Percentiles rank a stretch among this genome's conserved stretches.
phyloP scores from a whole-genome alignment of 2,888 invertebrate genomes.

The Sphecodes monilicornis region DNA sequence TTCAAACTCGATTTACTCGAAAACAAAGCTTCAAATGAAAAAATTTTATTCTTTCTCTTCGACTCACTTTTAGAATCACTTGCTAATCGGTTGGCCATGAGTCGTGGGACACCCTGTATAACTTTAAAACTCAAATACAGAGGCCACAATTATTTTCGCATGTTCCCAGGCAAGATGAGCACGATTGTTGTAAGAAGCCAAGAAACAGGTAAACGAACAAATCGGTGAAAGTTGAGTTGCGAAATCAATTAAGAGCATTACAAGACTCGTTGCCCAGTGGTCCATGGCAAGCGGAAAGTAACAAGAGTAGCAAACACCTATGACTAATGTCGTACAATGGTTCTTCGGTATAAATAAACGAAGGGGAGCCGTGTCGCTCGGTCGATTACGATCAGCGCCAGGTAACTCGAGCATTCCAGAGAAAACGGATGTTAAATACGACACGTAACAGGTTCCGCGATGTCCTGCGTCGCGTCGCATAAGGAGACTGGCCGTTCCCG shows the following conservation, averaged over 20 bases:
- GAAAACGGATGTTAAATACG: constrained; percentile 66
- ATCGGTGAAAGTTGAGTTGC: constrained; percentile 49
- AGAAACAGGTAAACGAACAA: background rate
- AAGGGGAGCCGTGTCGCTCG: constrained; percentile 36
- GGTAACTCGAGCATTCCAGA: constrained; percentile 62
- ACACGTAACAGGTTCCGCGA: constrained; percentile 62
- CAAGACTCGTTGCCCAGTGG: background rate
- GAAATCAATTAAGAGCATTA: constrained; percentile 50
- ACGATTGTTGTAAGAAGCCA: background rate
- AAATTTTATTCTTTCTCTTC: no score
- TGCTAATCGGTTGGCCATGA: no score
- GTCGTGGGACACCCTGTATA: no score
- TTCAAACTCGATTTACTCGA: no score
- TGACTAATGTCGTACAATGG: constrained; percentile 57
- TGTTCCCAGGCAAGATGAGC: background rate
- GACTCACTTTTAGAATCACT: no score
- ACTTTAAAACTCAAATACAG: background rate
- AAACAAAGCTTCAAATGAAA: no score
- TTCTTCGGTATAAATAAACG: constrained; percentile 39
- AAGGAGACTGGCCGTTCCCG: constrained; percentile 18
- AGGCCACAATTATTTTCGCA: background rate
- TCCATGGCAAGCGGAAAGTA: constrained; percentile 25
- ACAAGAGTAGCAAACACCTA: constrained; percentile 10
- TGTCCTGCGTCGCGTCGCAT: constrained; percentile 33
- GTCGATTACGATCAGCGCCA: constrained; percentile 60